These are phyloP conservation scores for Actinemys pallida DNA, from an alignment of 2,113 vertebrate genomes.

Conservation along the genomic window DNA sequence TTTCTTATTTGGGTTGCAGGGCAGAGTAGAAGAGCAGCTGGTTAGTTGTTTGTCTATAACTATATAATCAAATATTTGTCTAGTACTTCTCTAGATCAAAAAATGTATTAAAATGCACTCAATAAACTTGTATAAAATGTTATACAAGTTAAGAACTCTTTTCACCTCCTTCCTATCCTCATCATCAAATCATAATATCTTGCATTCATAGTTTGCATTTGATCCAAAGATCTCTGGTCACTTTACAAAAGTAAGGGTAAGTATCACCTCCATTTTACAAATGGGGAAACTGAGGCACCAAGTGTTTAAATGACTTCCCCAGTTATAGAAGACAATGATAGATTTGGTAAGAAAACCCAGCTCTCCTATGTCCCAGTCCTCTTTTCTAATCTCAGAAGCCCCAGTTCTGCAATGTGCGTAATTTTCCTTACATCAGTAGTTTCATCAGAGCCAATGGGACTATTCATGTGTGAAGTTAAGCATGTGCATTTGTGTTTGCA, in stretches of 20 bases:
- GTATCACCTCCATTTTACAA: not conserved
- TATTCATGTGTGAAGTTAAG: not conserved
- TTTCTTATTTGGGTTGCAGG: not conserved
- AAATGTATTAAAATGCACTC: slow-evolving; percentile 8
- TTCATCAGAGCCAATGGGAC: not conserved
- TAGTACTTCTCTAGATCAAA: slow-evolving; percentile 21
- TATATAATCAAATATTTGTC: slow-evolving; percentile 27
- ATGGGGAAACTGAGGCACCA: not conserved
- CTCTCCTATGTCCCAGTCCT: not conserved
- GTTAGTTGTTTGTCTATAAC: not conserved
- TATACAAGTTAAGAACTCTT: not conserved
- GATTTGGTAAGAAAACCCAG: not conserved
- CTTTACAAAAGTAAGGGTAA: not conserved
- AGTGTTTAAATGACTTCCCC: not conserved
- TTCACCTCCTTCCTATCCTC: not conserved
- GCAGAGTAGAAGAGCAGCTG: not conserved
- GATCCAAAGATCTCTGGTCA: not conserved
- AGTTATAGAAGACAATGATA: not conserved
- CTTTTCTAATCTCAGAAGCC: not conserved
- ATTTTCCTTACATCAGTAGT: not conserved
- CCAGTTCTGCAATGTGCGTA: not conserved
- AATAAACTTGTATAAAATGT: not conserved
- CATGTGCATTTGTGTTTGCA: not conserved
- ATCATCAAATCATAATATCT: not conserved
- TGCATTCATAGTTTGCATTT: not conserved